Conservation (phyloP, 1,140 invertebrate species). For the Elymnias hypermnestra region DNA sequence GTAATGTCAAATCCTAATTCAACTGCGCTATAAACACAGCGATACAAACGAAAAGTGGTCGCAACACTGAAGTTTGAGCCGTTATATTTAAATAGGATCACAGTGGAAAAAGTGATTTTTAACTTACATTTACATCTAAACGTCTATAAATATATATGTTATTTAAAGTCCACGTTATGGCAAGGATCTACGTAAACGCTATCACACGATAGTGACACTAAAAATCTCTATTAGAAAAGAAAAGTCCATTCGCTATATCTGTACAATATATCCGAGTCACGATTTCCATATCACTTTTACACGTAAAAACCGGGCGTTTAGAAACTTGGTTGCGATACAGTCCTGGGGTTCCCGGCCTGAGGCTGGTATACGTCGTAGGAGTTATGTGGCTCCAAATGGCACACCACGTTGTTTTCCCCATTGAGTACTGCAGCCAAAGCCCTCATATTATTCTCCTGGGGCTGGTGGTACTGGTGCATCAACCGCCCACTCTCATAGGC, state of each 20-base stretch:
- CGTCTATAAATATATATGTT: constrained; percentile 60
- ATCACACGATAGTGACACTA: constrained; percentile 58
- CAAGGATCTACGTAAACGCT: constrained; percentile 66
- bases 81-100: constrained; percentile 72
- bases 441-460: constrained; percentile 78
- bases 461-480: constrained; percentile 64
- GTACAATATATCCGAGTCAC: constrained; percentile 40
- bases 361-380: constrained; percentile 72
- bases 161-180: constrained; percentile 65
- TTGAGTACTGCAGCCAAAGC: constrained; percentile 86
- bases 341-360: constrained; percentile 74
- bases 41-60: constrained; percentile 49
- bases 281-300: constrained; percentile 25
- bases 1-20: no score
- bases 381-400: constrained; percentile 84
- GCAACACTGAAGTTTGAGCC: constrained; percentile 65
- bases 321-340: constrained; percentile 77
- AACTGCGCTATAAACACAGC: no score
- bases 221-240: constrained; percentile 64
- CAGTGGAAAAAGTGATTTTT: constrained; percentile 75
- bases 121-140: constrained; percentile 58
- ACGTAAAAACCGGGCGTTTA: constrained; percentile 27
- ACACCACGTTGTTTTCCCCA: constrained; percentile 87
- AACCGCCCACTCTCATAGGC: constrained; percentile 64
- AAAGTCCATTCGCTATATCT: constrained; percentile 63